These are phyloP conservation scores for Scytalopus superciliaris DNA, from an alignment of 2,113 vertebrate species.

Conservation along the genomic window DNA sequence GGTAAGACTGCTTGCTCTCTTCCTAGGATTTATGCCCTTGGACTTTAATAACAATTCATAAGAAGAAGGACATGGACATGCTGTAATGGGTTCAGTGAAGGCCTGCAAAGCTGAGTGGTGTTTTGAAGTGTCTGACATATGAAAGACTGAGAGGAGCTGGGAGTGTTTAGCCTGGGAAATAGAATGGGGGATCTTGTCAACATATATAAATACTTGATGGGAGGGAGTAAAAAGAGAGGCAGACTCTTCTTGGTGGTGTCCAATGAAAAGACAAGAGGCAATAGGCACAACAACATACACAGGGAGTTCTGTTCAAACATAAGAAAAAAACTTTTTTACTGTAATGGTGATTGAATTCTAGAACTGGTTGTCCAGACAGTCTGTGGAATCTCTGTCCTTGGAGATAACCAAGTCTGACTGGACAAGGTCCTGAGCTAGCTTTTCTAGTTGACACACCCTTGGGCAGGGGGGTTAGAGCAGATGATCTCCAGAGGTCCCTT, in stretches of 20 bases:
- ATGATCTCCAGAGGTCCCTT: neutral
- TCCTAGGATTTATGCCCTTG: neutral
- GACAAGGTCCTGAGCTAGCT: neutral
- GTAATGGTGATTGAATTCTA: neutral
- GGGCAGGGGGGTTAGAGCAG: neutral
- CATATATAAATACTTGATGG: neutral
- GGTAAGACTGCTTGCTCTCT: constrained; percentile 64
- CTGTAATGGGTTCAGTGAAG: neutral
- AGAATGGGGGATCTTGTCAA: neutral
- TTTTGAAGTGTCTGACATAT: neutral
- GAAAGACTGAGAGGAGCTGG: neutral
- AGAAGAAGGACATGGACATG: neutral
- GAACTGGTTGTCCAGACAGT: neutral
- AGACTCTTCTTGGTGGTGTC: neutral
- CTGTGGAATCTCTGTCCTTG: neutral
- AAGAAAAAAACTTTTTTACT: neutral
- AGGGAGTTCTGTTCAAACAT: neutral
- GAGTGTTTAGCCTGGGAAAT: neutral
- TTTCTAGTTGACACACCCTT: neutral
- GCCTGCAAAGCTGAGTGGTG: neutral
- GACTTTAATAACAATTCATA: neutral
- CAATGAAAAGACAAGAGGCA: neutral
- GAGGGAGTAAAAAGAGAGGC: neutral
- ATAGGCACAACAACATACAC: neutral
- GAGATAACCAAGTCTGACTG: neutral